Conservation (phyloP, 2,888 invertebrate genomes). For the Drosophila flavopinicola region DNA sequence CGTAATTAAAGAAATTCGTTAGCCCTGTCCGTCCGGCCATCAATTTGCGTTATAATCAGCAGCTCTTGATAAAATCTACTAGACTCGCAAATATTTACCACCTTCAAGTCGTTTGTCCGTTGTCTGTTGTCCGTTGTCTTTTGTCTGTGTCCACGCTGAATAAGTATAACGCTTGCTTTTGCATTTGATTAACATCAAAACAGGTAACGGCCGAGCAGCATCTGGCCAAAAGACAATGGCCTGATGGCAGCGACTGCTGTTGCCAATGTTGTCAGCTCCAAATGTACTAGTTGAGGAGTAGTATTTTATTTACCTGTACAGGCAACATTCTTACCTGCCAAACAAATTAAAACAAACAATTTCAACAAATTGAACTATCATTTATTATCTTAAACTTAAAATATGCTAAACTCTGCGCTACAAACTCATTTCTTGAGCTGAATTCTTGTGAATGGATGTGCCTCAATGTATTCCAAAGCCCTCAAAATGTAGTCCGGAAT, state of each 20-base stretch:
- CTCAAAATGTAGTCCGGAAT: conserved; percentile 80
- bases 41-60: conserved; percentile 34
- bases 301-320: conserved; percentile 6
- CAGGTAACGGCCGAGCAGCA: conserved; percentile 39
- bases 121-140: too few relatives aligned
- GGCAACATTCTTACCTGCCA: too few relatives aligned
- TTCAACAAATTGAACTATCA: conserved; percentile 22
- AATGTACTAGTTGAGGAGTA: neutral
- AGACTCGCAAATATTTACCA: conserved; percentile 50
- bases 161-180: conserved; percentile 53
- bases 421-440: conserved; percentile 55
- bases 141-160: conserved; percentile 8
- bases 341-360: conserved; percentile 7
- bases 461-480: conserved; percentile 75
- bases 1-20: conserved; percentile 12
- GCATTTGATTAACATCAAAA: conserved; percentile 78
- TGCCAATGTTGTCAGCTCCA: conserved; percentile 11
- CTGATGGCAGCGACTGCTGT: conserved; percentile 20
- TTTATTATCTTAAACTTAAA: conserved; percentile 50
- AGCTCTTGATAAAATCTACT: conserved; percentile 35
- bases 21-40: conserved; percentile 5
- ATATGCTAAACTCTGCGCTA: neutral
- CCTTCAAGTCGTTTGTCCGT: conserved; percentile 14
- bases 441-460: conserved; percentile 75
- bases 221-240: conserved; percentile 15